These are phyloP conservation scores for Manacus vitellinus DNA, from an alignment of 2,113 vertebrate species.

Conservation along the genomic window DNA sequence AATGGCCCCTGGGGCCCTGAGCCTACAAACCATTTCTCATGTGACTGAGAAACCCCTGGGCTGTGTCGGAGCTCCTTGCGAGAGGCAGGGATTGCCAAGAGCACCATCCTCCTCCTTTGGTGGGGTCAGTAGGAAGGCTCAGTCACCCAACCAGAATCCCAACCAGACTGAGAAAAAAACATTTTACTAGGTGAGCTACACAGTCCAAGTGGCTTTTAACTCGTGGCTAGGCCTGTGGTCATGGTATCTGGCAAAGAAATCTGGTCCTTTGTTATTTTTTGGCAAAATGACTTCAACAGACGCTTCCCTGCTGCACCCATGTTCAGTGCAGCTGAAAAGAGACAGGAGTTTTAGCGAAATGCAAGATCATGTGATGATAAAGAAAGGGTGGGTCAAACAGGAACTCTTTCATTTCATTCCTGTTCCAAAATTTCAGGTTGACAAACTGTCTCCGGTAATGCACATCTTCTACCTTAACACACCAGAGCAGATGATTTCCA, in stretches of 20 bases:
- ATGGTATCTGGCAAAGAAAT: background rate
- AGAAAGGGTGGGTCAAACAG: background rate
- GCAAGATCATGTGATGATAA: background rate
- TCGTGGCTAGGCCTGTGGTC: background rate
- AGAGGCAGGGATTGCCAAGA: background rate
- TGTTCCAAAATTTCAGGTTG: background rate
- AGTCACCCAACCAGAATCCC: background rate
- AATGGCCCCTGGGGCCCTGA: conserved; percentile 34
- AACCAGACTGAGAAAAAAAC: background rate
- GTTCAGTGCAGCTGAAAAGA: background rate
- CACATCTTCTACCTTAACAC: background rate
- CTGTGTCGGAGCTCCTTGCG: background rate
- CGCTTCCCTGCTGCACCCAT: accelerated
- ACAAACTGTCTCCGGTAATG: background rate
- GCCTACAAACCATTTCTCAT: conserved; percentile 39
- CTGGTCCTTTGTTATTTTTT: background rate
- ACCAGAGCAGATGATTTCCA: background rate
- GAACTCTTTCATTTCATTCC: background rate
- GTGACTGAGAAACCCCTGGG: background rate
- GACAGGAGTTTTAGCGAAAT: background rate
- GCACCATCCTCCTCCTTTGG: accelerated
- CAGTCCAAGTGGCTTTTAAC: background rate
- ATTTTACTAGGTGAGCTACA: background rate
- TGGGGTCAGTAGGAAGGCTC: background rate
- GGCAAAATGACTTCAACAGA: background rate